These are phyloP conservation scores for Drosophila willistoni DNA, from an alignment of 1,140 invertebrate species.

Conservation along the genomic window DNA sequence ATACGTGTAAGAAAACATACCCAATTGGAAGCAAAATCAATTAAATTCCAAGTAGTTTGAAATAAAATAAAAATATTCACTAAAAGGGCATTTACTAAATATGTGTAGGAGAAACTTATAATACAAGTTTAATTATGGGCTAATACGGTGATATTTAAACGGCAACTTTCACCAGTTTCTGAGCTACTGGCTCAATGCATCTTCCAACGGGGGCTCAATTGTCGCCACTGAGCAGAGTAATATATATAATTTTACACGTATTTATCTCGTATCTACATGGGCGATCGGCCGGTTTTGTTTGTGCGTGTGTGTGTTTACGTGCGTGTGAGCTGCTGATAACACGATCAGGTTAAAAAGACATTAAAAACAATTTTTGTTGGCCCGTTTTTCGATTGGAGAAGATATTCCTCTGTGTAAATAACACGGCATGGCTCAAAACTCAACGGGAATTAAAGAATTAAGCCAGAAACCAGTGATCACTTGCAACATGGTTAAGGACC, in stretches of 20 bases:
- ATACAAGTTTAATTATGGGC: too few species aligned
- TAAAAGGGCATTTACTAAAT: not conserved
- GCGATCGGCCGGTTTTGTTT: not conserved
- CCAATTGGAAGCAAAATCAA: not conserved
- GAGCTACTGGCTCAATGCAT: too few species aligned
- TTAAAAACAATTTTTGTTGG: not conserved
- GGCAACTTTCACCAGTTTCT: too few species aligned
- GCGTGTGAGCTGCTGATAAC: too few species aligned
- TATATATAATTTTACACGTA: not conserved
- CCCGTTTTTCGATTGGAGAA: conserved; percentile 11
- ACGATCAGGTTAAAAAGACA: too few species aligned
- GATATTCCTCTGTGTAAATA: not conserved
- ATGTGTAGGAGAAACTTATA: not conserved
- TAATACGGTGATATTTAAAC: too few species aligned
- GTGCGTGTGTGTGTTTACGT: not conserved
- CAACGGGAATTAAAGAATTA: not conserved
- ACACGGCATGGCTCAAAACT: conserved; percentile 47
- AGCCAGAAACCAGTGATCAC: conserved; percentile 40
- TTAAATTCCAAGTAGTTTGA: not conserved
- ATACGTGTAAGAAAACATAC: not conserved
- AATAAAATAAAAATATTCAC: not conserved
- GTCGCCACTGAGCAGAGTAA: not conserved
- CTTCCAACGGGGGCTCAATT: not conserved
- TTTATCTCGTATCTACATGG: not conserved
- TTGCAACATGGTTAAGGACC: conserved; percentile 56